Conservation (phyloP, 2,888 invertebrate species). For the Cephalotes varians region DNA sequence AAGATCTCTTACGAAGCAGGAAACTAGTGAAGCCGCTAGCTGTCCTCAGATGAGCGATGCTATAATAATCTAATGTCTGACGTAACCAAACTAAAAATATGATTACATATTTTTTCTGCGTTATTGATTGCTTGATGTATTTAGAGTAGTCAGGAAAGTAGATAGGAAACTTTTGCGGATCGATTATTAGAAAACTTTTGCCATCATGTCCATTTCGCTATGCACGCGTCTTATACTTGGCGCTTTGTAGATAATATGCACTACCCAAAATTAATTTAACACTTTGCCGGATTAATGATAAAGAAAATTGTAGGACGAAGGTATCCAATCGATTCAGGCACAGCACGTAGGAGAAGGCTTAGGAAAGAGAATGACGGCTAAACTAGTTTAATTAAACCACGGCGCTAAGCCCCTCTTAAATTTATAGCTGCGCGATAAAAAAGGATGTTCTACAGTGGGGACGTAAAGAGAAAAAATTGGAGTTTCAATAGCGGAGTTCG, state of each 20-base stretch:
- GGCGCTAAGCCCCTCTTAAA: slow-evolving; percentile 75
- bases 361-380: slow-evolving; percentile 69
- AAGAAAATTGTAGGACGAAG: slow-evolving; percentile 58
- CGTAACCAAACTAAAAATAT: slow-evolving; percentile 18
- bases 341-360: slow-evolving; percentile 46
- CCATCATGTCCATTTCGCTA: neutral
- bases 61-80: slow-evolving; percentile 17
- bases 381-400: slow-evolving; percentile 82
- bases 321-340: slow-evolving; percentile 61
- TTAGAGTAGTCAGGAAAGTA: neutral
- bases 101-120: slow-evolving; percentile 9
- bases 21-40: neutral
- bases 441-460: slow-evolving; percentile 62
- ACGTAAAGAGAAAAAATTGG: slow-evolving; percentile 66
- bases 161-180: slow-evolving; percentile 6
- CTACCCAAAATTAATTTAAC: slow-evolving; percentile 62
- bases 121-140: slow-evolving; percentile 1
- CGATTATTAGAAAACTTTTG: slow-evolving; percentile 28
- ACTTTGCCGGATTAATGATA: slow-evolving; percentile 39
- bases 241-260: slow-evolving; percentile 30
- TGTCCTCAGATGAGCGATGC: slow-evolving; percentile 6
- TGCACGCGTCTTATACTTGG: slow-evolving; percentile 12
- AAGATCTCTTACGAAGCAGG: slow-evolving; percentile 7
- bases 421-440: slow-evolving; percentile 73
- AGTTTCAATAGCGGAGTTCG: slow-evolving; percentile 73